Percentiles rank a stretch among this genome's conserved stretches.
Evolutionary conservation across 2,113 vertebrate species (phyloP).

Genomic region (Pyrgilauda ruficollis): DNA sequence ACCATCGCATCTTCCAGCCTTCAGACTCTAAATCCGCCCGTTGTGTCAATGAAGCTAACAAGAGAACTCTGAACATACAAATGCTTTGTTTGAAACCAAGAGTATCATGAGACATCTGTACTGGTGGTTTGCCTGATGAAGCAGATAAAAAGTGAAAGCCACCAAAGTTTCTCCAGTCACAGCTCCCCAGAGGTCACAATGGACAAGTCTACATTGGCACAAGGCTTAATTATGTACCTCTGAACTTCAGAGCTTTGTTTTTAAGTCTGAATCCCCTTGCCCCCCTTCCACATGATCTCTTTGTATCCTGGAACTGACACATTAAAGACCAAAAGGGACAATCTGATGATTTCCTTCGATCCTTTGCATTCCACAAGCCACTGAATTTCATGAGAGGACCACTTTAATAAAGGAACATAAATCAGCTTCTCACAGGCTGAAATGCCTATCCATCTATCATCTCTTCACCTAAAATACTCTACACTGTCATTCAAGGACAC

Average conservation of each 20-base stretch:
- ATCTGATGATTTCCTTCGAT: neutral
- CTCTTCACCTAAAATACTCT: neutral
- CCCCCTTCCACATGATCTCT: neutral
- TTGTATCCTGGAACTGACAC: neutral
- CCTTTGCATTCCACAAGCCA: neutral
- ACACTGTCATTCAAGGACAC: neutral
- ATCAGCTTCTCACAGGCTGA: neutral
- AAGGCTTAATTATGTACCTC: neutral
- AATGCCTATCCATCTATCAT: neutral
- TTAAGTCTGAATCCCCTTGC: neutral
- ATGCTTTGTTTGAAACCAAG: neutral
- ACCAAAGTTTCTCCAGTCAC: neutral
- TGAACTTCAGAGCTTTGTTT: neutral
- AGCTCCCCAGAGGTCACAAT: neutral
- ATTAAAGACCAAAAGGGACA: neutral
- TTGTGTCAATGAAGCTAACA: neutral
- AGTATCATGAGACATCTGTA: neutral
- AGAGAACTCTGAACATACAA: neutral
- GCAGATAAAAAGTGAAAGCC: neutral
- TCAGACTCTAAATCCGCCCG: neutral
- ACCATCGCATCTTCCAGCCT: neutral
- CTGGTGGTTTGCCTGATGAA: neutral
- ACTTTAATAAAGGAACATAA: neutral
- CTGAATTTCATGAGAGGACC: neutral
- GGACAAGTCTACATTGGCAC: rapidly evolving